These are phyloP conservation scores for Propithecus deckenii DNA, from an alignment of 2,797 vertebrate species.

Conservation along the genomic window DNA sequence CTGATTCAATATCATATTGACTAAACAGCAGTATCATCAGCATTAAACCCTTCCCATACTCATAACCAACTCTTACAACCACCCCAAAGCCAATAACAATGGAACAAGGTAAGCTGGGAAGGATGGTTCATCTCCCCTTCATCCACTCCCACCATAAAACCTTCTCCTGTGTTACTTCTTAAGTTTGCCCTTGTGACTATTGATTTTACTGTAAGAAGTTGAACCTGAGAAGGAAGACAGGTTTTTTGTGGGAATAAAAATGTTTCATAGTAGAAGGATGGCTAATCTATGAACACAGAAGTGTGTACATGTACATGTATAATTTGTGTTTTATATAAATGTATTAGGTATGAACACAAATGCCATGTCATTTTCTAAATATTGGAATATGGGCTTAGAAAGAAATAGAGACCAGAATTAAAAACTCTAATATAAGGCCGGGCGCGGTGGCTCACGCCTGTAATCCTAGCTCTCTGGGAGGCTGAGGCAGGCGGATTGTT, in stretches of 20 bases:
- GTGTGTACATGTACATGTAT: rapidly evolving
- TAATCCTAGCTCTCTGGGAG: too few species aligned
- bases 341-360: background rate
- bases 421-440: background rate
- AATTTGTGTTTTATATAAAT: background rate
- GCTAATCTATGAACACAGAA: background rate
- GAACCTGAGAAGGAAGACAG: background rate
- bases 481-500: too few species aligned
- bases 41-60: background rate
- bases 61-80: rapidly evolving
- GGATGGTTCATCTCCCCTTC: background rate
- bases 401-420: background rate
- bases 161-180: background rate
- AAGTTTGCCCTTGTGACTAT: background rate
- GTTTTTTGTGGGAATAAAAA: background rate
- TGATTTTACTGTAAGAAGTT: background rate
- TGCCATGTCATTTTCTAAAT: background rate
- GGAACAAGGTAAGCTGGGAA: rapidly evolving
- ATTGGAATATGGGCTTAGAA: background rate
- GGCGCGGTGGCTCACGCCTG: too few species aligned
- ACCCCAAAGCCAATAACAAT: background rate
- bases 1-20: background rate
- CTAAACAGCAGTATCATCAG: background rate
- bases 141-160: background rate
- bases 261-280: background rate